These are phyloP conservation scores for Stichopus chloronotus DNA, from an alignment of 35 echinoderm and acorn worm species.

Conservation along the genomic window DNA sequence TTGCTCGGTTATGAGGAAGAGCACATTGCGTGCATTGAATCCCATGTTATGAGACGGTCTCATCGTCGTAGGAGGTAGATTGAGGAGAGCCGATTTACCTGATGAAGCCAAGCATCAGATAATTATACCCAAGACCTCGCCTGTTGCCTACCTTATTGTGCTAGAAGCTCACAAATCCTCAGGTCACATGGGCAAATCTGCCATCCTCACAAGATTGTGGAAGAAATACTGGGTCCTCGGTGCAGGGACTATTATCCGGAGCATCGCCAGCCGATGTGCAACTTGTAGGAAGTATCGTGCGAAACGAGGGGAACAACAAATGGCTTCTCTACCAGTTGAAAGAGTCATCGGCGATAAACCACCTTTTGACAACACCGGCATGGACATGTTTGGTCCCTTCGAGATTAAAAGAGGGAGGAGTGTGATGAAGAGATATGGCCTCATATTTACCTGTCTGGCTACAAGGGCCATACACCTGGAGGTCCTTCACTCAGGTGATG, in stretches of 20 bases:
- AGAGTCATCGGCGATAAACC: slow-evolving; percentile 5
- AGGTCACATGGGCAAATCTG: slow-evolving; percentile 48
- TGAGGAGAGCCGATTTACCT: too few species aligned
- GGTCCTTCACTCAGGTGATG: slow-evolving; percentile 38
- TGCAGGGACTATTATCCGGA: slow-evolving; percentile 9
- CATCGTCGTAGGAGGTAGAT: too few species aligned
- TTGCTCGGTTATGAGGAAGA: too few species aligned
- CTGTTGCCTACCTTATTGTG: slow-evolving; percentile 6
- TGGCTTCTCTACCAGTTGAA: slow-evolving; percentile 32
- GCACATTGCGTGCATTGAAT: too few species aligned
- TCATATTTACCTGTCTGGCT: slow-evolving; percentile 75
- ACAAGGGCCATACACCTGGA: slow-evolving; percentile 75
- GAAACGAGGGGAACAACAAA: slow-evolving; percentile 39
- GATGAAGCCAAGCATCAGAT: too few species aligned
- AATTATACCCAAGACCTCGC: slow-evolving; percentile 39
- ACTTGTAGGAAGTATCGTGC: slow-evolving; percentile 32
- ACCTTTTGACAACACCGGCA: too few species aligned
- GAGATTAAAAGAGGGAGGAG: slow-evolving; percentile 46
- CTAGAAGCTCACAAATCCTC: slow-evolving; percentile 15
- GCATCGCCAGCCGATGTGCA: slow-evolving; percentile 38
- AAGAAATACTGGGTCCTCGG: not conserved
- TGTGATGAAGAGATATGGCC: slow-evolving; percentile 66
- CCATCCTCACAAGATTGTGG: not conserved
- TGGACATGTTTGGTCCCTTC: slow-evolving; percentile 9
- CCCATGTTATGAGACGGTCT: too few species aligned